Percentiles rank a stretch among this genome's conserved stretches.
These are phyloP conservation scores for Hydractinia echinata DNA, from an alignment of 30 jellyfish, hydroid and myxozoan species.

Conservation along the genomic window DNA sequence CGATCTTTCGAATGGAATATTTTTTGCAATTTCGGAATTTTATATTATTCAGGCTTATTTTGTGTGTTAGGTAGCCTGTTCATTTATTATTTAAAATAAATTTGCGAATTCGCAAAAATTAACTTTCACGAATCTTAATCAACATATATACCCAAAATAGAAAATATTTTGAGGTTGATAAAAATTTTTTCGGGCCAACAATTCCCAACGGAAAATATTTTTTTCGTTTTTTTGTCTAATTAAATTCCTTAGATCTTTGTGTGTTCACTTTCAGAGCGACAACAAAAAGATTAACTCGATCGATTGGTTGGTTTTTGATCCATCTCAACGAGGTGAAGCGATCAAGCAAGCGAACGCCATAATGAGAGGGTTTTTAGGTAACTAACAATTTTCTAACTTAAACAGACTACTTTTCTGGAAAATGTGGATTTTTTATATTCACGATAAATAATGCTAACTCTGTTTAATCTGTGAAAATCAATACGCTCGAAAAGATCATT, in stretches of 20 bases:
- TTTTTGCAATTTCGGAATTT: no score
- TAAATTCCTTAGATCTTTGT: neutral
- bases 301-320: conserved; percentile 81
- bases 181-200: no score
- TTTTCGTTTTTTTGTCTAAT: neutral
- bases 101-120: no score
- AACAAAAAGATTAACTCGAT: conserved; percentile 55
- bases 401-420: neutral
- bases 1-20: no score
- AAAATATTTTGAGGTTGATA: no score
- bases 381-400: neutral
- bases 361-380: conserved; percentile 65
- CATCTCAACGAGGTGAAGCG: conserved; percentile 79
- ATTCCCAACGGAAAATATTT: neutral
- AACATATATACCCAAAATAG: no score
- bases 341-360: conserved; percentile 87
- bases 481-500: neutral
- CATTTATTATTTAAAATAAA: no score
- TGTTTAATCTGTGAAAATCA: neutral
- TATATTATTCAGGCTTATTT: no score
- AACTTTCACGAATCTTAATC: no score
- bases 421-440: no score
- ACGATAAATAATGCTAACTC: neutral
- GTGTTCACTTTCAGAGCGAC: conserved; percentile 42
- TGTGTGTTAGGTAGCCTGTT: no score